Base-by-base conservation (phyloP, 2,113 vertebrate genomes). In the Cebus imitator region DNA sequence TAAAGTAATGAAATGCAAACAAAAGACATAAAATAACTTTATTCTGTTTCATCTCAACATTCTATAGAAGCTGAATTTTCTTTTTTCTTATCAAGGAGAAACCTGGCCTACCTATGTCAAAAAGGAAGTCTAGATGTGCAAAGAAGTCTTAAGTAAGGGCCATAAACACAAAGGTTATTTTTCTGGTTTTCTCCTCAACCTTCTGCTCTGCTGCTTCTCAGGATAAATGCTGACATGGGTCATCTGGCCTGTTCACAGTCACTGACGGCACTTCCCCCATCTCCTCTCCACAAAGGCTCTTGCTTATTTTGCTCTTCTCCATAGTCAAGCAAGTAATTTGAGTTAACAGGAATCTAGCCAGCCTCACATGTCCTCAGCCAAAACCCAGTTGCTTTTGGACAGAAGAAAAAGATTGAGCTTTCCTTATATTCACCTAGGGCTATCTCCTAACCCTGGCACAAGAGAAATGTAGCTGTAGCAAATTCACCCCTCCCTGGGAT, bases 261-360 rank as follows among this genome's bases (percentile, higher is more conserved):
- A 76, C 50, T 72, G n/a, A 96, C 61, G 58, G n/a, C 17, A 88
- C 48, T 55, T 11, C 37, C 27, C 21, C 27, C 32, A 16, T 35
- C 11, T 11, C 32, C 23, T 20, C 7, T 45, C 43, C 57, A 32
- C 55, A 88, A 76, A 58, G 48, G 35, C n/a, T 91, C 89, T 40
- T 88, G 78, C n/a, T n/a, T 87, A 93, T 50, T 88, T 35, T 43
- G 52, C 82, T 95, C 80, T 92, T 92, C 76, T 81, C 81, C 27
- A 43, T 52, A 75, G 91, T 94, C 76, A 96, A 87, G 43, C 40
- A 57, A 96, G 75, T 94, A 97, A 96, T 55, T 9, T 84, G 91
- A 86, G 88, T 94, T 94, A 87, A 75, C 9, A 64, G 85, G 57
- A 87, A 94, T 80, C 76, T 23, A 87, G 84, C 76, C 83, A 96